Percentiles rank a stretch among this genome's conserved stretches.
Evolutionary conservation across 2,888 invertebrate genomes (phyloP).

Genomic region (Scaptomyza tumidula): DNA sequence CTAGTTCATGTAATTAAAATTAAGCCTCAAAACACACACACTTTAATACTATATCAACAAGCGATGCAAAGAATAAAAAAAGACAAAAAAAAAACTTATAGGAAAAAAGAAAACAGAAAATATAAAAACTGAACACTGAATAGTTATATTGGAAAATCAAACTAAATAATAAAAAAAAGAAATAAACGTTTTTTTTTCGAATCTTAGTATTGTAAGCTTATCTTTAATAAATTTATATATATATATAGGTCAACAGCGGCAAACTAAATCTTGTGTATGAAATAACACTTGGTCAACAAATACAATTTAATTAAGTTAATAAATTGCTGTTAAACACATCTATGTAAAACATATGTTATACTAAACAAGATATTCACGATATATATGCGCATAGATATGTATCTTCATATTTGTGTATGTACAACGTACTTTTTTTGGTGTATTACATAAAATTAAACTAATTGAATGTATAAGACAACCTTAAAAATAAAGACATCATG

Average conservation of each 20-base stretch:
- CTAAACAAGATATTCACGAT: constrained; percentile 14
- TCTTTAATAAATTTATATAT: constrained; percentile 43
- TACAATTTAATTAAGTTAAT: constrained; percentile 49
- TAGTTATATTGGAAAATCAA: constrained; percentile 35
- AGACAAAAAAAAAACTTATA: not conserved
- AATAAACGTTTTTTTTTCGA: constrained; percentile 44
- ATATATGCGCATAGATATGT: constrained; percentile 1
- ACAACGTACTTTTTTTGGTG: constrained; percentile 24
- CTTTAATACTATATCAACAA: constrained; percentile 44
- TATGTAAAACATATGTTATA: constrained; percentile 21
- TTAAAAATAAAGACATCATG: constrained; percentile 71
- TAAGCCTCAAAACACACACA: constrained; percentile 33
- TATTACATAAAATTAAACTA: constrained; percentile 37
- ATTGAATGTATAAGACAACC: constrained; percentile 36
- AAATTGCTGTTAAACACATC: constrained; percentile 42
- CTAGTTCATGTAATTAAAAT: constrained; percentile 63
- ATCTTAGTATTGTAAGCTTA: constrained; percentile 67
- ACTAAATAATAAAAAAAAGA: constrained; percentile 21
- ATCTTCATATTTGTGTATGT: constrained; percentile 18
- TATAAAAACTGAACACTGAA: constrained; percentile 36
- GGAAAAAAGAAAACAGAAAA: not conserved
- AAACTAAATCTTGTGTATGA: constrained; percentile 40
- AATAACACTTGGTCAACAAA: constrained; percentile 47
- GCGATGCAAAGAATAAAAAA: constrained; percentile 7
- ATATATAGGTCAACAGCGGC: constrained; percentile 40